Conservation (phyloP, 2,113 vertebrate species). For the Mustela nigripes region DNA sequence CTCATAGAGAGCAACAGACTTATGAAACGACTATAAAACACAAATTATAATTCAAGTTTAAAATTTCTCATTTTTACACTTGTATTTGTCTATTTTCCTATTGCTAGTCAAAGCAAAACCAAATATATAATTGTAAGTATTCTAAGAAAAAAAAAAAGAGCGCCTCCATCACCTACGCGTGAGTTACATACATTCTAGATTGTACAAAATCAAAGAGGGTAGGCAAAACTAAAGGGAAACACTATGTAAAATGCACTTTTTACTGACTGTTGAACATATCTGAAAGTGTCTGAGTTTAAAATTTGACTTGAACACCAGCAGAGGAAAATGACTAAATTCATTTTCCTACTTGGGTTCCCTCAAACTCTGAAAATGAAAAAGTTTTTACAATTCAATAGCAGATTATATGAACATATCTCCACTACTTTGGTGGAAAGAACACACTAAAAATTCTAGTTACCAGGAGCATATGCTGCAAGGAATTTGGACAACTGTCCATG, state of each 20-base stretch:
- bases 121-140: conserved; percentile 82
- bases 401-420: conserved; percentile 77
- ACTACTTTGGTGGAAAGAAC: conserved; percentile 77
- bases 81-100: conserved; percentile 83
- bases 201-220: conserved; percentile 78
- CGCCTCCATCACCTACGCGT: conserved; percentile 79
- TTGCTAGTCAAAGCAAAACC: conserved; percentile 82
- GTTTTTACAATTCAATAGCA: conserved; percentile 76
- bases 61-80: conserved; percentile 82
- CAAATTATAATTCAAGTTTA: conserved; percentile 83
- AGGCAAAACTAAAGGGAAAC: conserved; percentile 80
- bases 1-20: conserved; percentile 84
- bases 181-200: conserved; percentile 83
- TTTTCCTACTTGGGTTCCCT: conserved; percentile 78
- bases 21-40: conserved; percentile 85
- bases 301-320: conserved; percentile 77
- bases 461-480: conserved; percentile 72
- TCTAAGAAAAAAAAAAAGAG: conserved; percentile 76
- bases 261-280: conserved; percentile 78
- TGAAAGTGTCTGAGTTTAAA: conserved; percentile 75
- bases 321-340: conserved; percentile 80
- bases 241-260: conserved; percentile 80
- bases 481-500: conserved; percentile 69
- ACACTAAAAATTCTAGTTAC: conserved; percentile 76
- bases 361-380: conserved; percentile 78